Evolutionary conservation across 2,888 invertebrate genomes (phyloP), one percentile per base, ranked within the genome.

Genomic region (Priocnemis perturbator): DNA sequence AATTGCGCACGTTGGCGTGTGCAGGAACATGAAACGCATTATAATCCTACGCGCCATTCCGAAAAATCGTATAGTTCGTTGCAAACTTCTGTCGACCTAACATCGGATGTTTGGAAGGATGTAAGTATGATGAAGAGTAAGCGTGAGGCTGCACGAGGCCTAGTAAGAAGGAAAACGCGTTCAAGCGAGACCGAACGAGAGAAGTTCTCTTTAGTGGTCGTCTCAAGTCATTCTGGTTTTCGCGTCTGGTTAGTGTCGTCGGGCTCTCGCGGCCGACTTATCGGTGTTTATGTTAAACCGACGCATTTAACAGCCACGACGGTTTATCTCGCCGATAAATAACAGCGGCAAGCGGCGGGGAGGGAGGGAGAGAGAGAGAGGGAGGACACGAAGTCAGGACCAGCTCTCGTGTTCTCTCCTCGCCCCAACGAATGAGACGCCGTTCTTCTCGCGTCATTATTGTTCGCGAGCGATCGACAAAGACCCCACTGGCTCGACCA

Each of bases 271-370:
- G 71, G 75, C 73, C 81, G 81, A 86, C 84, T 87, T 86, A 87
- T 87, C 86, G 87, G 83, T 87, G 86, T 87, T 87, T 87, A 87
- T 86, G 83, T 86, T 85, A 81, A 85, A 85, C 79, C 81, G 81
- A 83, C 84, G 82, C 83, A 79, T 84, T 85, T 83, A 85, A 85
- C 83, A 85, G 84, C 79, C 78, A 63, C 64, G 79, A 71, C 80
- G 74, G 78, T 86, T 87, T 87, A 86, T 87, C 86, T 83, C 76
- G 67, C 62, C 83, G 85, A 86, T 87, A 86, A 87, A 87, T 86
- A 87, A 86, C 75, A 19, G 17, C 19, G 50, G n/a, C 50, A 50
- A 50, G 50, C 5, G 50, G 50, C 5, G 17, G 50, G n/a, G 50
- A 17, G 20, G 57, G 45, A 56, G 55, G 57, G 62, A 60, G 63